Evolutionary conservation across 2,797 vertebrate species (phyloP), one percentile per base, ranked within the genome.

Genomic region (Epinephelus coioides): DNA sequence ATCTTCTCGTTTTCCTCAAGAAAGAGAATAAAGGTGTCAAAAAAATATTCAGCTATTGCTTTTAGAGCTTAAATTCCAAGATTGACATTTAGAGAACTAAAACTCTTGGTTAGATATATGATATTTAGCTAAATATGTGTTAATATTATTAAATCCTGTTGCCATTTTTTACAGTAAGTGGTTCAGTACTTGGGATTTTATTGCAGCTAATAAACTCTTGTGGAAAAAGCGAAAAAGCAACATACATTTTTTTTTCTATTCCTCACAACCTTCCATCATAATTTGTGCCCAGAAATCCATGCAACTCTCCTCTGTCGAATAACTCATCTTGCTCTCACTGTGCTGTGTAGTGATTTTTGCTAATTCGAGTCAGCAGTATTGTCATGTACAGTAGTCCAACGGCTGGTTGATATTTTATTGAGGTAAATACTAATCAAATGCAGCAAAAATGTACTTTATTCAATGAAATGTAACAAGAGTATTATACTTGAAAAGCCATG

Each of bases 391-490:
- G 44, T 9, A 1, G 13, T 12, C 0, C 0, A 40, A 10, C 9
- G 14, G 21, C 4, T 21, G 13, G 3, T 21, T 62, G 7, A 25
- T 47, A 44, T 53, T 47, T 47, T 54, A 46, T 13, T 62, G 2
- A 23, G 62, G 2, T 55, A 62, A 55, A 65, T 34, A 51, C 18
- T 34, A 25, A 73, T 50, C 7, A 60, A 54, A 63, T 53, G 13
- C 21, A 30, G 38, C 40, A 50, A 34, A 61, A 43, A 30, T 49
- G 14, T 21, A 44, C 27, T 56, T 69, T 51, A 38, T 80, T 78
- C 47, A 46, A 65, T 76, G 63, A 54, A 69, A 79, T 44, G 5
- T 12, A 56, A 47, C 25, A 49, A 25, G 3, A 51, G 15, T 15
- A 57, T 54, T 34, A 53, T 7, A 47, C 15, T 53, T 74, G 49